A percentile compares a stretch with the other conserved stretches of the same genome.
phyloP scores from a whole-genome alignment of 1,140 invertebrate species.

The Protaetia brevitarsis region DNA sequence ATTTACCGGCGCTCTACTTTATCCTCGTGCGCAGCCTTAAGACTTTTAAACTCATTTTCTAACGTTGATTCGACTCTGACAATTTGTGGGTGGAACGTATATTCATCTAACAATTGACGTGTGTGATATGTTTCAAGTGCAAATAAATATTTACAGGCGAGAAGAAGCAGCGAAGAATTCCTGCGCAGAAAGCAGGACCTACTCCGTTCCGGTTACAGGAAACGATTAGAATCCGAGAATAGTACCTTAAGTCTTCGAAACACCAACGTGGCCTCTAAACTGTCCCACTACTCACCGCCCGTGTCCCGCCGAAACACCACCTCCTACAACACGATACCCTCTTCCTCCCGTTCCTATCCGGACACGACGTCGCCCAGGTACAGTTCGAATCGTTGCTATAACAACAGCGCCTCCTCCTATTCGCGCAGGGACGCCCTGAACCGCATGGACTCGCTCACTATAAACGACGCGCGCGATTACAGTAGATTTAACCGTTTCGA shows the following conservation, averaged over 20 bases:
- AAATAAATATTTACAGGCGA: conserved; percentile 47
- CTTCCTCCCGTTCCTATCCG: conserved; percentile 42
- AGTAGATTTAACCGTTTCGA: conserved; percentile 43
- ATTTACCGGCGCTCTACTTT: no score
- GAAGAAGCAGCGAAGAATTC: conserved; percentile 52
- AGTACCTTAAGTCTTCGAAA: conserved; percentile 37
- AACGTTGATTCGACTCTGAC: no score
- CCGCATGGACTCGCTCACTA: conserved; percentile 41
- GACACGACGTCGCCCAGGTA: conserved; percentile 3
- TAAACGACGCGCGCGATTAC: conserved; percentile 34
- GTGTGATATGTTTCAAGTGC: no score
- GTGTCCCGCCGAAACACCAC: conserved; percentile 36
- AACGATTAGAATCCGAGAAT: conserved; percentile 42
- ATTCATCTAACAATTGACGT: no score
- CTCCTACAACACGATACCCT: conserved; percentile 42
- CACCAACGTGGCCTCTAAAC: conserved; percentile 38
- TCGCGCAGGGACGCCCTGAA: conserved; percentile 35
- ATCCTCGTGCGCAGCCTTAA: no score
- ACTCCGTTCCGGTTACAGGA: conserved; percentile 50
- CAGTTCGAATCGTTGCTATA: conserved; percentile 14
- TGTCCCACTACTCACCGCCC: conserved; percentile 44
- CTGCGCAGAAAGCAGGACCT: conserved; percentile 49
- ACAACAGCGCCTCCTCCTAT: no score
- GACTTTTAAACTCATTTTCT: no score
- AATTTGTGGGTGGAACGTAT: no score